Base-by-base conservation (phyloP, 1,140 invertebrate species). In the Drosophila ironensis region DNA sequence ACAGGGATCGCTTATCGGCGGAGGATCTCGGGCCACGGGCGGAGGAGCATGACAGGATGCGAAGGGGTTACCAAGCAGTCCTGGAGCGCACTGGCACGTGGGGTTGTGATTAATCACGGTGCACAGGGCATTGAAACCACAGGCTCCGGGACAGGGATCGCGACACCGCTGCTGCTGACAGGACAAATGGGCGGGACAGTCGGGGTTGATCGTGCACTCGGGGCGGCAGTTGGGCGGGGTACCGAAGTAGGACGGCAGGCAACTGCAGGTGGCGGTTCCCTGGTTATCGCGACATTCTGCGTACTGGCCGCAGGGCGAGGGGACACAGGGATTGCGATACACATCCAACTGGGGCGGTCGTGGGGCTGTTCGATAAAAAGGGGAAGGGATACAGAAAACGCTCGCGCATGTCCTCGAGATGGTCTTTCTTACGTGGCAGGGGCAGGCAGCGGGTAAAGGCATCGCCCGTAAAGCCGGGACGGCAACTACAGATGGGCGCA, bases 101-200 rank as follows among this genome's bases (percentile, higher is more conserved):
- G 94, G 92, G 48, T 91, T 92, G 68, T 94, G 94, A 54, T 94
- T 93, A 28, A 94, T 91, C 3, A 93, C 92, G 61, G 82, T 89
- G 51, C 93, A 94, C 50, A 91, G 91, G 38, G 92, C 95, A 95
- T 95, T 95, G 9, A 94, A 91, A 2, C 95, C 96, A 86, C 96
- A 97, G 7, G 93, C 92, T 48, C 94, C 95, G 5, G 92, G 91
- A 72, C 96, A 97, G 30, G 96, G 96, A 90, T 97, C 94, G 51
- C 92, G 92, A 89, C 96, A 97, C 81, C 93, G 93, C 69, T 96
- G 93, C 64, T 94, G 93, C 24, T 94, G 92, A 75, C 96, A 97
- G 9, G 95, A 94, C 66, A 93, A 91, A 53, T 93, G 93, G 67
- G 91, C 92, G 1, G 93, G 89, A 73, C 96, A 97, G 78, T 97